Evolutionary conservation across 2,797 vertebrate genomes (phyloP).

Genomic region (Decapterus maruadsi): DNA sequence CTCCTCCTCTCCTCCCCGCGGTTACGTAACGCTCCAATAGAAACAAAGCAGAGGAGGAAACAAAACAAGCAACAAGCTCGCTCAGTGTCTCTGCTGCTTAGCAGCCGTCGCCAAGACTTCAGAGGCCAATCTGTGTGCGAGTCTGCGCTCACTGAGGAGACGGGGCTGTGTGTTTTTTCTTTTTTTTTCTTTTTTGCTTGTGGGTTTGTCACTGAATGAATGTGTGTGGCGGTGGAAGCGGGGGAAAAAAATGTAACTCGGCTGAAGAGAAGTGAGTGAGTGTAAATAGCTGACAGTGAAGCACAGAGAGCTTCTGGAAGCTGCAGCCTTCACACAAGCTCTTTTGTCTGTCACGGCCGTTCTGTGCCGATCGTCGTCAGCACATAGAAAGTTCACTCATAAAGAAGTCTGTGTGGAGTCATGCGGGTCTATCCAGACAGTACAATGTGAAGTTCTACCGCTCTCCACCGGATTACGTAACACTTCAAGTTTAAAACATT

Average conservation of each 20-base stretch:
- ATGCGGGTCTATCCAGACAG: not conserved
- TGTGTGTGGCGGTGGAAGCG: not conserved
- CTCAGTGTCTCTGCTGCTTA: slow-evolving; percentile 62
- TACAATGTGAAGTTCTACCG: not conserved
- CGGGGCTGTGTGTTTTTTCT: not conserved
- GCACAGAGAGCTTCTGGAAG: slow-evolving; percentile 35
- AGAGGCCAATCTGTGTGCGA: not conserved
- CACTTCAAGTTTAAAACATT: not conserved
- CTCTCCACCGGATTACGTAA: not conserved
- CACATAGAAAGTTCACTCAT: slow-evolving; percentile 21
- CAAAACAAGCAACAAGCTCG: slow-evolving; percentile 74
- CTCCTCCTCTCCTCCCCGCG: slow-evolving; percentile 24
- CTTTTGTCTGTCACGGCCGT: slow-evolving; percentile 42
- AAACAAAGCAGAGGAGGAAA: slow-evolving; percentile 73
- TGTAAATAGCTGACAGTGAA: slow-evolving; percentile 32
- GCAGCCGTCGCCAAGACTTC: slow-evolving; percentile 66
- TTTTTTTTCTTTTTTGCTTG: not conserved
- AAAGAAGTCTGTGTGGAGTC: not conserved
- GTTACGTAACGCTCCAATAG: slow-evolving; percentile 74
- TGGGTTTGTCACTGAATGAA: slow-evolving; percentile 22
- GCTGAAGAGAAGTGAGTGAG: slow-evolving; percentile 6
- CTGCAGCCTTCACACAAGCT: slow-evolving; percentile 46
- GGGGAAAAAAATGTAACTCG: slow-evolving; percentile 5
- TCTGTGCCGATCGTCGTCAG: slow-evolving; percentile 28
- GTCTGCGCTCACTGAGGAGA: slow-evolving; percentile 16